A percentile compares a stretch with the other conserved stretches of the same genome.
Evolutionary conservation across 2,888 invertebrate genomes (phyloP).

Genomic region (Linnaemya tessellans): DNA sequence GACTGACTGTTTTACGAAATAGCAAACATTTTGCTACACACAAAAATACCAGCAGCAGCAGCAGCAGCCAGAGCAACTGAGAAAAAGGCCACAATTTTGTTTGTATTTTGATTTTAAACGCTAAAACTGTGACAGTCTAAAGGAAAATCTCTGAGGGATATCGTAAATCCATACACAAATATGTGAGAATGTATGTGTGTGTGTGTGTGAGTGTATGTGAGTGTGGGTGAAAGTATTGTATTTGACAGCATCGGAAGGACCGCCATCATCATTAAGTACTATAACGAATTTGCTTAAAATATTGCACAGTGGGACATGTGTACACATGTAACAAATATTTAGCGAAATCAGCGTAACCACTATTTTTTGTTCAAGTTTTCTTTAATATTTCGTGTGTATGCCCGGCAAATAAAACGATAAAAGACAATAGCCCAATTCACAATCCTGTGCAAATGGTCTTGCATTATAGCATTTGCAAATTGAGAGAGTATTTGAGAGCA

Average conservation of each 20-base stretch:
- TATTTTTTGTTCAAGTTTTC: too few species aligned
- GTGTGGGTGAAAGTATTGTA: neutral
- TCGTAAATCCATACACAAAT: neutral
- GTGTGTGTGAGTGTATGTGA: neutral
- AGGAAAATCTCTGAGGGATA: neutral
- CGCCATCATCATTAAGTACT: slow-evolving; percentile 35
- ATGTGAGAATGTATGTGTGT: neutral
- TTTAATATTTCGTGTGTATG: too few species aligned
- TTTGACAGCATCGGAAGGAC: slow-evolving; percentile 11
- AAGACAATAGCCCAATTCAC: too few species aligned
- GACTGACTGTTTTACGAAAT: slow-evolving; percentile 47
- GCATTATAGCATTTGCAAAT: too few species aligned
- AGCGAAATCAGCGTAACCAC: too few species aligned
- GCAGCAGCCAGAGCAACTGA: neutral
- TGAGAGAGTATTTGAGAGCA: too few species aligned
- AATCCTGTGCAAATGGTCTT: too few species aligned
- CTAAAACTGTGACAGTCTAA: neutral
- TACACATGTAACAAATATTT: too few species aligned
- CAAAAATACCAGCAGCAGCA: neutral
- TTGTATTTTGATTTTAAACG: slow-evolving; percentile 21
- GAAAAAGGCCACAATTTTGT: neutral
- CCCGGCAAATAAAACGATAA: too few species aligned
- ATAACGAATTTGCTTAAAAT: slow-evolving; percentile 23
- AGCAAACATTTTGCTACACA: slow-evolving; percentile 1
- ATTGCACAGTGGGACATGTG: neutral